Base-by-base conservation (phyloP, 2,113 vertebrate species). In the Epinephelus fuscoguttatus region DNA sequence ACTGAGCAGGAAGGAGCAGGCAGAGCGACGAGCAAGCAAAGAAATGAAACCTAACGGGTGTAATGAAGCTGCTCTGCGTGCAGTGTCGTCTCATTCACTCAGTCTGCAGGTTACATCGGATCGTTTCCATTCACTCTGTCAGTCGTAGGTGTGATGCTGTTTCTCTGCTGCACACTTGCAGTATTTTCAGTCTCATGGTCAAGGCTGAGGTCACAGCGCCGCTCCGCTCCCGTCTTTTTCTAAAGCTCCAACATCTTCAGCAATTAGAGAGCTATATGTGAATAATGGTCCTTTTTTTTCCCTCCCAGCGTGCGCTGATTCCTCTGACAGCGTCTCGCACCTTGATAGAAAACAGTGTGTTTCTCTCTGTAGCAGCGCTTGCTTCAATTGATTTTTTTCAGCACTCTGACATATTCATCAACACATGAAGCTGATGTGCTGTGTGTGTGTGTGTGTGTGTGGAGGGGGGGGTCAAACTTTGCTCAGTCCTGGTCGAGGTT, bases 261-360 rank as follows among this genome's bases (percentile, higher is more conserved):
- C 30, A 82, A 75, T 45, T 63, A 80, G 21, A 23, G 4, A 67
- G 42, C 27, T 59, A 40, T 37, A 21, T 12, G 60, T 9, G 50
- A 45, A 45, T 45, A 45, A 45, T 45, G 42, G 6, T 37, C 33
- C 6, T 37, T 37, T 37, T 37, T 37, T 37, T 37, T 8, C 1
- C 6, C 33, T 37, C 33, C 33, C 33, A 7, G 6, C 33, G 33
- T 7, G 5, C 33, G 33, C 33, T 7, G 33, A 37, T 37, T 7
- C 33, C 33, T 37, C 33, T 37, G 33, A 37, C 33, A 37, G 33
- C 6, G 6, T 37, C 47, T 33, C 2, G 2, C 27, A 47, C 50
- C 7, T 52, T 42, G 40, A 60, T 23, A 55, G 21, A 13, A 45
- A 45, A 45, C 11, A 10, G 10, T 45, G 42, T 45, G 33, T 37